Evolutionary conservation across 2,113 vertebrate species (phyloP).

Genomic region (Ptychochromis oligacanthus): DNA sequence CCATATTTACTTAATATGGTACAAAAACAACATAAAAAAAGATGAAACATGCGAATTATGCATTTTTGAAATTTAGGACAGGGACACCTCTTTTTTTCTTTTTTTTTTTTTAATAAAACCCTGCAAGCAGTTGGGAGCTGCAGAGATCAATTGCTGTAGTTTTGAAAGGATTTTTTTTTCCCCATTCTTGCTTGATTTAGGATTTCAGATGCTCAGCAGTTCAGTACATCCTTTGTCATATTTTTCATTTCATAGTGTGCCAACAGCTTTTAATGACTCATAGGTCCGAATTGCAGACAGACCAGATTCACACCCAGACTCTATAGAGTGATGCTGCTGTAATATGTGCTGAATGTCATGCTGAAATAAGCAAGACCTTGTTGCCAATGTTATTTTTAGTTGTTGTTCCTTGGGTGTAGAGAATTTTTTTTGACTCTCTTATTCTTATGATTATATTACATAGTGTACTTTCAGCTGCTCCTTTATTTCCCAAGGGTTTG

Average conservation of each 20-base stretch:
- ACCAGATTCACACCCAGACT: not conserved
- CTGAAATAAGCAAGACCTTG: not conserved
- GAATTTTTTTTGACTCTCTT: not conserved
- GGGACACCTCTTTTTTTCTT: too few species aligned
- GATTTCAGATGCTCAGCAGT: too few species aligned
- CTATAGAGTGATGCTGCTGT: not conserved
- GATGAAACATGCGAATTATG: not conserved
- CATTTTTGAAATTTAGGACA: not conserved
- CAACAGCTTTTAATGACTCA: not conserved
- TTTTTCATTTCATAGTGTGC: not conserved
- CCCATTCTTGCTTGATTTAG: too few species aligned
- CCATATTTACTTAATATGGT: not conserved
- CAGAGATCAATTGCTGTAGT: too few species aligned
- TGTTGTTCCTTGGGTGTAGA: accelerated
- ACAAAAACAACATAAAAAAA: not conserved
- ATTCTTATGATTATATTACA: not conserved
- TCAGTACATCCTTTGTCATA: too few species aligned
- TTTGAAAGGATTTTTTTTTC: too few species aligned
- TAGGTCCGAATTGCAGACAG: not conserved
- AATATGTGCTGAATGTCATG: not conserved
- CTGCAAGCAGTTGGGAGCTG: too few species aligned
- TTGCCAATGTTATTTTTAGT: not conserved
- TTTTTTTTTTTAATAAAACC: too few species aligned
- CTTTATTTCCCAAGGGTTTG: not conserved
- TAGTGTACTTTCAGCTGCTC: not conserved